Percentiles rank a stretch among this genome's conserved stretches.
These are phyloP conservation scores for Machimus rusticus DNA, from an alignment of 2,888 invertebrate genomes.

Conservation along the genomic window DNA sequence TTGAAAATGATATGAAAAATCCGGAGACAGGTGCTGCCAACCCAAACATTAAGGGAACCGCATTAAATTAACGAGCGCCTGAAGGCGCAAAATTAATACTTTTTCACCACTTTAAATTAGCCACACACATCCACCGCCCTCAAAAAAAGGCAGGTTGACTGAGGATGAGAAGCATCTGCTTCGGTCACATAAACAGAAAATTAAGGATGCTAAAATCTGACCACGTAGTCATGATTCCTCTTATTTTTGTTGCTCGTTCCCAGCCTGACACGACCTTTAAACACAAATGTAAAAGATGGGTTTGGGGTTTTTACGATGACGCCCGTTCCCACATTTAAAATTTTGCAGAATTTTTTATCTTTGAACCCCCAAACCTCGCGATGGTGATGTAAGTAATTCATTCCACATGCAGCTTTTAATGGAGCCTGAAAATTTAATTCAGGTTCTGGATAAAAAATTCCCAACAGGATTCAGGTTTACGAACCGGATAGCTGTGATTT, in stretches of 20 bases:
- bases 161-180: conserved; percentile 9
- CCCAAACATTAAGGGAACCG: background rate
- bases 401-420: conserved; percentile 5
- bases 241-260: background rate
- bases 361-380: background rate
- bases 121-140: background rate
- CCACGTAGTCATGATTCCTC: conserved; percentile 24
- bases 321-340: background rate
- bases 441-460: background rate
- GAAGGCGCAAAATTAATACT: conserved; percentile 32
- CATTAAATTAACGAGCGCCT: background rate
- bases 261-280: background rate
- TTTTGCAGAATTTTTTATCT: background rate
- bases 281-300: background rate
- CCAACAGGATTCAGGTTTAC: background rate
- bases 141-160: background rate
- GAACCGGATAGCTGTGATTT: background rate
- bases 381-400: background rate
- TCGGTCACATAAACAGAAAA: conserved; percentile 25
- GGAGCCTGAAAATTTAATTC: conserved; percentile 9
- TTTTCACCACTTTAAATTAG: conserved; percentile 26
- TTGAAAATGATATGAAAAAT: background rate
- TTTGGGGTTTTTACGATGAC: background rate
- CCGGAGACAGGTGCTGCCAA: background rate
- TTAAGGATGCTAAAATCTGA: conserved; percentile 6